These are phyloP conservation scores for Miltochrista miniata DNA, from an alignment of 2,888 invertebrate species.

Conservation along the genomic window DNA sequence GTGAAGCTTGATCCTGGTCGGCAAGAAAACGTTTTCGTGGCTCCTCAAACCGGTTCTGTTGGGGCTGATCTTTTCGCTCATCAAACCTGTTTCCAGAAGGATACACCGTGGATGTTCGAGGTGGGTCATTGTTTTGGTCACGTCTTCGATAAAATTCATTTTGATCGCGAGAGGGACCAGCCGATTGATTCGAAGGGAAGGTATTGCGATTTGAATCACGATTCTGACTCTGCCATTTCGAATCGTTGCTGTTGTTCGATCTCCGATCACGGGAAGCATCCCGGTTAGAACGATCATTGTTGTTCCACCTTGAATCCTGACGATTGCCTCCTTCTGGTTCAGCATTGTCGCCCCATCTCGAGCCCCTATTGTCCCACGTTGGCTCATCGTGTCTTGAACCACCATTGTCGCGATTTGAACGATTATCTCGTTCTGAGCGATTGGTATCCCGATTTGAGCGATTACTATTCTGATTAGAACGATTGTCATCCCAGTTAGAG, in stretches of 20 bases:
- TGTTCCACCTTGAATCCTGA: not conserved
- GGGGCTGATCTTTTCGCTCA: not conserved
- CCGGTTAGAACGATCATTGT: not conserved
- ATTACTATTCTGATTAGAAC: not conserved
- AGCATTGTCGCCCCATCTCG: not conserved
- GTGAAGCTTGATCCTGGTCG: not conserved
- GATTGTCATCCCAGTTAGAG: not conserved
- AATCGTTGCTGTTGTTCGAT: not conserved
- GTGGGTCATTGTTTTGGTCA: not conserved
- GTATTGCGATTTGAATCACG: conserved; percentile 6
- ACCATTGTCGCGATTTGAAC: not conserved
- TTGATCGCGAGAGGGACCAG: conserved; percentile 1
- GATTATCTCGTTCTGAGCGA: not conserved
- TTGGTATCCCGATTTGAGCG: not conserved
- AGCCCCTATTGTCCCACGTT: not conserved
- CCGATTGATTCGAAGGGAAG: conserved; percentile 2
- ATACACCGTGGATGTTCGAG: not conserved
- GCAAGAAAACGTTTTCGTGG: not conserved
- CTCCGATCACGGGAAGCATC: not conserved
- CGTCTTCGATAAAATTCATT: not conserved
- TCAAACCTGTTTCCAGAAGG: not conserved
- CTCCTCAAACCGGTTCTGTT: not conserved
- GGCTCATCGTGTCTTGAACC: not conserved
- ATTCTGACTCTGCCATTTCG: not conserved
- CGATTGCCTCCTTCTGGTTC: not conserved